Percentiles rank a stretch among this genome's conserved stretches.
phyloP scores from a whole-genome alignment of 2,888 invertebrate species.

The Erebia palarica region DNA sequence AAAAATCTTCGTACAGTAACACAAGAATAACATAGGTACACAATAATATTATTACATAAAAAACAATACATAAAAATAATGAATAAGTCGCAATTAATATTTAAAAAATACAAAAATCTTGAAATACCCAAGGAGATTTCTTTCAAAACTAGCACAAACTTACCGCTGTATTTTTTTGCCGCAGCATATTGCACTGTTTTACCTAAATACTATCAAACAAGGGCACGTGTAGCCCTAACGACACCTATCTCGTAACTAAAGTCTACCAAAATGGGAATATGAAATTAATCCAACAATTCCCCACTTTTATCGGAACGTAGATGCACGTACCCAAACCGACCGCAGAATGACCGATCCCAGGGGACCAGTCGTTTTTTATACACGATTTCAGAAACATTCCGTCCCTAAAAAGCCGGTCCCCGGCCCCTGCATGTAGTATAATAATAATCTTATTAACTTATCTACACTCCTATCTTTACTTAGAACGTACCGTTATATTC shows the following conservation, averaged over 20 bases:
- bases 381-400: conserved; percentile 78
- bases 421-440: conserved; percentile 73
- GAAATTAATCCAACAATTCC: conserved; percentile 26
- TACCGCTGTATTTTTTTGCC: conserved; percentile 38
- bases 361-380: conserved; percentile 78
- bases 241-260: conserved; percentile 41
- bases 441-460: conserved; percentile 82
- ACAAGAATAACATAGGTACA: not conserved
- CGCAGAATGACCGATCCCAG: conserved; percentile 76
- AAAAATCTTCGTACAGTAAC: not conserved
- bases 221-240: conserved; percentile 14
- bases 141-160: conserved; percentile 28
- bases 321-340: conserved; percentile 71
- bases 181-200: conserved; percentile 40
- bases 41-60: not conserved
- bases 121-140: not conserved
- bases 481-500: conserved; percentile 78
- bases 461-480: conserved; percentile 80
- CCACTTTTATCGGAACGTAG: conserved; percentile 55
- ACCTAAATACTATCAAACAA: conserved; percentile 19
- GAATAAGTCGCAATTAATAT: conserved; percentile 23
- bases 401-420: conserved; percentile 75
- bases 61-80: not conserved
- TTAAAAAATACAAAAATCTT: conserved; percentile 9
- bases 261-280: conserved; percentile 23